Conservation (phyloP, 2,113 vertebrate genomes). For the Nicator chloris region DNA sequence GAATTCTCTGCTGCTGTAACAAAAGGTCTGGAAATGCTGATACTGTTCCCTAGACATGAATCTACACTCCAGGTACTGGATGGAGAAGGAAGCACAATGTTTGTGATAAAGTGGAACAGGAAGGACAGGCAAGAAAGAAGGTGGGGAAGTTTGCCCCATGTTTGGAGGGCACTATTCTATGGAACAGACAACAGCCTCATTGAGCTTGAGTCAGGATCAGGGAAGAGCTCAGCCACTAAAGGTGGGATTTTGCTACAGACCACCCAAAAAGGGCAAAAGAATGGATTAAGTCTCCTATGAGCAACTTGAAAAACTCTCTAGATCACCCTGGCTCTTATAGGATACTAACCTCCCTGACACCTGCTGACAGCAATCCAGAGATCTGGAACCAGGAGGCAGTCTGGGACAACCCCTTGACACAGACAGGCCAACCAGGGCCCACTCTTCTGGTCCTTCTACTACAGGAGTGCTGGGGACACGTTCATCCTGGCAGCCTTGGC, state of each 20-base stretch:
- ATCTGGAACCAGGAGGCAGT: background rate
- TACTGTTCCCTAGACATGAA: background rate
- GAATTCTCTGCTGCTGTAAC: background rate
- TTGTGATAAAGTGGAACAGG: background rate
- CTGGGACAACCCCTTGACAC: background rate
- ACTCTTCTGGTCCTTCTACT: background rate
- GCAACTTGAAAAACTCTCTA: background rate
- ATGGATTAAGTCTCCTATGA: background rate
- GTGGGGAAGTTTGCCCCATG: background rate
- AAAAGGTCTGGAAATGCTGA: background rate
- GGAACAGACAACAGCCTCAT: background rate
- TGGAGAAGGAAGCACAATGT: background rate
- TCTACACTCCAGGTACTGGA: background rate
- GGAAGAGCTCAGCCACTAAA: background rate
- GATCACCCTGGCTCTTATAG: background rate
- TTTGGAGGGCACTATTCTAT: background rate
- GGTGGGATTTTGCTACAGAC: background rate
- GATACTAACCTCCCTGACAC: background rate
- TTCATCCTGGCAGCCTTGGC: background rate
- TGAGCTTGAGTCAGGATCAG: background rate
- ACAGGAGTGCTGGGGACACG: too few relatives aligned
- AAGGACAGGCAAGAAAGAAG: background rate
- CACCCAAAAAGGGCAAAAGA: background rate
- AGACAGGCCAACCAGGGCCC: background rate
- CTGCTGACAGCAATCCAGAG: background rate